Base-by-base conservation (phyloP, 2,888 invertebrate genomes). In the Tetragonisca angustula region DNA sequence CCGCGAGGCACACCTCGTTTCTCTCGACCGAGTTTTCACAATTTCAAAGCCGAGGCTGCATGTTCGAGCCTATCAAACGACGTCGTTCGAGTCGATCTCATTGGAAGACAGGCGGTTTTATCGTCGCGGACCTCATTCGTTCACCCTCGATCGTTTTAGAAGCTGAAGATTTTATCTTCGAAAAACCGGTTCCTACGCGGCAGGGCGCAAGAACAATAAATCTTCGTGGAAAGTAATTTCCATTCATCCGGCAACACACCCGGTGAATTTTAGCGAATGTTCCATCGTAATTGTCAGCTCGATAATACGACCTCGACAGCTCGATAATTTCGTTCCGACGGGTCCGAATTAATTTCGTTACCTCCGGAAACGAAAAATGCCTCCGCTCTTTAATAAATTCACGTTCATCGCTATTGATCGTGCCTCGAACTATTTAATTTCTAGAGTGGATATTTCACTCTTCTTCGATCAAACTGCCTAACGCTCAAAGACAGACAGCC, bases 291-390 rank as follows among this genome's bases (percentile, higher is more conserved):
- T 69, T 73, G 62, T 80, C 62, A 13, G 32, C 32, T 69, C 69
- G 27, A 80, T 56, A 74, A 68, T 64, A 64, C 43, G 56, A 43
- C 80, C 50, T 56, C 49, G 9, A 24, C 62, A 27, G 56, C 64
- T 80, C 56, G 15, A 69, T 64, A 74, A 62, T 56, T 80, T 64
- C 69, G 27, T 80, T 73, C 15, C 49, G 43, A 32, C 49, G 54
- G 81, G 6, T 54, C 4, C 5, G n/a, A 72, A 73, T 80, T 80
- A 64, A 80, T 79, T 79, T 54, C 32, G 61, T 65, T 56, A 56
- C 50, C 36, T 54, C 5, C 11, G 43, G 9, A 43, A 43, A 27
- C n/a, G 17, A 54, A 52, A 43, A 64, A 5, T 54, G 6, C 64
- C 15, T 17, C 13, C 1, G 6, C 62, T 5, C 17, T 72, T 79